Base-by-base conservation (phyloP, 2,888 invertebrate species). In the Caenorhabditis sulstoni region DNA sequence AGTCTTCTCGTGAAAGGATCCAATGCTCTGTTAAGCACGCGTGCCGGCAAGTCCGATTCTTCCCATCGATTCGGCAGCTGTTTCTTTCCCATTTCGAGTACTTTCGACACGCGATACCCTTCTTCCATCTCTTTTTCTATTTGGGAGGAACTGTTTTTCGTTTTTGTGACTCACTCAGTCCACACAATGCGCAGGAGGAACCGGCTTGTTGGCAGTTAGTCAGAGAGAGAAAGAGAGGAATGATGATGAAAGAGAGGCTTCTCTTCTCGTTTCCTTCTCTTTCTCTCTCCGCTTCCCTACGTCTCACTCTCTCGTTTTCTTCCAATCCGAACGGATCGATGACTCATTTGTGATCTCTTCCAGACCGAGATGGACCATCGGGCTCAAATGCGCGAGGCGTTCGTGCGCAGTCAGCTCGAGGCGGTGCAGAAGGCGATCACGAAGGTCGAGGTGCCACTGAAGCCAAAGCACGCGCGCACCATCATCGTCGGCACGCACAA, bases 381-480 rank as follows among this genome's bases (percentile, higher is more conserved):
- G 39, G 73, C 73, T 2, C 71, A 71, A 20, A 39, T 64, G 52
- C 78, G 78, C 67, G 73, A 73, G 57, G 67, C 58, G 18, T 71
- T 73, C 64, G 62, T 71, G 9, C 78, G 78, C 18, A 49, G 52
- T 39, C 92, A 96, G 95, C 93, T 94, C 67, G 93, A 94, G 87
- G 95, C 95, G 83, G 94, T 98, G 78, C 94, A 94, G 87, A 99
- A 99, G 92, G 98, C 98, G 20, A 94, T 98, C 84, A 97, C 95
- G 91, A 93, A 94, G 12, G 93, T 94, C 82, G 98, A 99, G 92
- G 94, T 94, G 9, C 96, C 98, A 0, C 94, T 97, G 0, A 99
- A 99, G 92, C 96, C 97, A 91, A 99, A 99, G 93, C 99, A 99
- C 94, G 96, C 97, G 50, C 94, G 99, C 85, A 93, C 94, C 93